Conservation (phyloP, 2,888 invertebrate species). For the Dicycla oo region DNA sequence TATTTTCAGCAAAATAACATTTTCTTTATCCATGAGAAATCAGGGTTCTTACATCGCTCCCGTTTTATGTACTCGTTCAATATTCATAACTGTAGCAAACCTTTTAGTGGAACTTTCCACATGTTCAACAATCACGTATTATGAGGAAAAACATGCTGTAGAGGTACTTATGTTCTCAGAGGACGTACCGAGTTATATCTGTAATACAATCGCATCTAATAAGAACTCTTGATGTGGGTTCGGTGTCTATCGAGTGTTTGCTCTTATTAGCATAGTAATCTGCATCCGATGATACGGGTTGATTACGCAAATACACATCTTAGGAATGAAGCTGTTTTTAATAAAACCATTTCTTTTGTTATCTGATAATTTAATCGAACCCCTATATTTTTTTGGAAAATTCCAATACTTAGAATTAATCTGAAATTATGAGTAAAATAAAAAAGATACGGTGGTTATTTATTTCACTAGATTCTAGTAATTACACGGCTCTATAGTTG, state of each 20-base stretch:
- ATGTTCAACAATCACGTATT: slow-evolving; percentile 48
- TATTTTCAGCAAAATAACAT: slow-evolving; percentile 25
- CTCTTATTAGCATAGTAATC: slow-evolving; percentile 80
- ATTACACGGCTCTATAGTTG: not conserved
- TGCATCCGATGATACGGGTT: slow-evolving; percentile 71
- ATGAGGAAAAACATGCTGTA: slow-evolving; percentile 43
- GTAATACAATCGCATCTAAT: slow-evolving; percentile 81
- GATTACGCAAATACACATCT: slow-evolving; percentile 61
- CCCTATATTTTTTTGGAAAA: not conserved
- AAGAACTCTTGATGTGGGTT: slow-evolving; percentile 80
- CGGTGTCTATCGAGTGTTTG: slow-evolving; percentile 72
- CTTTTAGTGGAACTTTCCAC: slow-evolving; percentile 49
- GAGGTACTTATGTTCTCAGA: slow-evolving; percentile 27
- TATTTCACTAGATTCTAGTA: too few relatives aligned
- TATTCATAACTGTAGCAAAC: slow-evolving; percentile 60
- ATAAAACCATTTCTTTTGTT: slow-evolving; percentile 23
- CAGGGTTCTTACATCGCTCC: slow-evolving; percentile 11
- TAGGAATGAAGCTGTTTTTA: slow-evolving; percentile 30
- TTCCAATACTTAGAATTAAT: not conserved
- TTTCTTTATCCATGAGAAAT: slow-evolving; percentile 32
- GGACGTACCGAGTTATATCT: slow-evolving; percentile 69
- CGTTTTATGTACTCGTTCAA: slow-evolving; percentile 44
- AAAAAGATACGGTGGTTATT: not conserved
- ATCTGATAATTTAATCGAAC: slow-evolving; percentile 34
- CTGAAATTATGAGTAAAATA: not conserved